Evolutionary conservation across 23 tunicate species (phyloP), one percentile per base, ranked within the genome.

Genomic region (Ciona savignyi): DNA sequence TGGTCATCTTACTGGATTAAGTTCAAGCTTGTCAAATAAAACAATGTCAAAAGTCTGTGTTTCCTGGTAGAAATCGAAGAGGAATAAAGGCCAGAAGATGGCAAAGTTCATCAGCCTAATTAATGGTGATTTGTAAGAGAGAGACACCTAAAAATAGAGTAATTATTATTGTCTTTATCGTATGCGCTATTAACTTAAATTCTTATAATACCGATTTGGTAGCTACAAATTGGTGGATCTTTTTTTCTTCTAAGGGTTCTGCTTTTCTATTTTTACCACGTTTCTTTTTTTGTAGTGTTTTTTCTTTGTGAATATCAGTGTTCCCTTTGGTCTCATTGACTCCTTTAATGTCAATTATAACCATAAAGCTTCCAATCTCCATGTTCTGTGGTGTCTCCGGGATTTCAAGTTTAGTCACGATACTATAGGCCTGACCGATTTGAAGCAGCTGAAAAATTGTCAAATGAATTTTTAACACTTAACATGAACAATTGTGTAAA

Each of bases 301-400:
- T 49, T 49, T 15, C 61, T 68, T 15, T 25, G 19, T 49, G 15
- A 49, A 20, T 49, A 49, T 49, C 20, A 15, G 20, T 49, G 61
- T 49, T 49, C 20, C 61, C 20, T 49, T n/a, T n/a, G n/a, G n/a
- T n/a, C n/a, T n/a, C n/a, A n/a, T n/a, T n/a, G n/a, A n/a, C n/a
- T n/a, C 83, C 83, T 2, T 79, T 25, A 22, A 79, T 69, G 22
- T 62, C 65, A 76, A 86, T 79, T 27, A 66, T 74, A 23, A 74
- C 70, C 85, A 79, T 86, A 67, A 86, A 86, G 79, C 72, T 86
- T 68, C 85, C 93, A 66, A 86, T 79, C 4, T 79, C 70, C 60
- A 86, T 35, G 67, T 86, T 86, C 23, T 29, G 4, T 2, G 71
- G 76, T 2, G 93, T 81, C 35, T 86, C 84, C 0, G 93, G 93